Conservation (phyloP, 2,113 vertebrate species). For the Illadopsis cleaveri region DNA sequence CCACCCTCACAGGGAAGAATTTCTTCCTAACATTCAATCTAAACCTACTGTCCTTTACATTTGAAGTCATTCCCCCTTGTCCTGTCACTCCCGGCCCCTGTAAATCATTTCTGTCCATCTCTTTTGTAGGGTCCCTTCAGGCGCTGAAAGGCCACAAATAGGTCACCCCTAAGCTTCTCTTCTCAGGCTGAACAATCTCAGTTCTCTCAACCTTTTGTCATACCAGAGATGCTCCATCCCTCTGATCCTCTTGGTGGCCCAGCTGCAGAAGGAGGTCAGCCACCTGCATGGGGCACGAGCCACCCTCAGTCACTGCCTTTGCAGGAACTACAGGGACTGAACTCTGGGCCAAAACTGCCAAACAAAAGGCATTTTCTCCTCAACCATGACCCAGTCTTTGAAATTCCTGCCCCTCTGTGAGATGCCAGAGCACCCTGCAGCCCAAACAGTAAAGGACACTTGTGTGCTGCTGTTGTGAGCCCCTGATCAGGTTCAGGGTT, state of each 20-base stretch:
- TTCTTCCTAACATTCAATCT: no score
- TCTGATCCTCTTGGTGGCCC: background rate
- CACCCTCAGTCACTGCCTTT: background rate
- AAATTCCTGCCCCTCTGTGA: background rate
- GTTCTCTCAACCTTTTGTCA: background rate
- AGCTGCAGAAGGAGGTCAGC: fast-evolving
- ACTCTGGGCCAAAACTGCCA: background rate
- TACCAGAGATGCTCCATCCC: background rate
- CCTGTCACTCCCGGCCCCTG: background rate
- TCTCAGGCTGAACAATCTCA: background rate
- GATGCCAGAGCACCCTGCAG: background rate
- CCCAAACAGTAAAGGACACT: background rate
- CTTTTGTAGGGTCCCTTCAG: background rate
- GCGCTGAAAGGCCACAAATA: background rate
- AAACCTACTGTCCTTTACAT: no score
- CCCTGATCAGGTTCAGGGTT: background rate
- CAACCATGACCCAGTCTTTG: background rate
- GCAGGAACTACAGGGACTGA: background rate
- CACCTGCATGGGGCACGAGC: no score
- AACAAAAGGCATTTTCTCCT: background rate
- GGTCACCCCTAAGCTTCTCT: background rate
- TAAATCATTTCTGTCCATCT: background rate
- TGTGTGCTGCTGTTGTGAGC: fast-evolving
- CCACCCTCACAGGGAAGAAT: no score
- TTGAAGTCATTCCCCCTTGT: background rate